phyloP scores from a whole-genome alignment of 2,888 invertebrate genomes.

The Nemotelus nigrinus region DNA sequence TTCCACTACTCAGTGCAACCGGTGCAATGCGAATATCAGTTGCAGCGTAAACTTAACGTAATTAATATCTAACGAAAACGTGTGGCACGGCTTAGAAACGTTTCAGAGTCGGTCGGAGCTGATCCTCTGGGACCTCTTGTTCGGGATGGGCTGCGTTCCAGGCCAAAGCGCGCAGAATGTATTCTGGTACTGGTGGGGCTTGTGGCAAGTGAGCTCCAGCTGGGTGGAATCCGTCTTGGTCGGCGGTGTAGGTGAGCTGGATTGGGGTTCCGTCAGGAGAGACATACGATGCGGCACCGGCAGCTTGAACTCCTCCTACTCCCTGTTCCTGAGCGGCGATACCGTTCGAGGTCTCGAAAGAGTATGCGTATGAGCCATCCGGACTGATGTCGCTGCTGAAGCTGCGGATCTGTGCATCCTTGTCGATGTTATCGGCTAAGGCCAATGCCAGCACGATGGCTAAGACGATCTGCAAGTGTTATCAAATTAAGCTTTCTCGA shows the following conservation, averaged over 20 bases:
- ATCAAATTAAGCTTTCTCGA: background rate
- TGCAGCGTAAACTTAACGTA: too few relatives aligned
- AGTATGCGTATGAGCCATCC: slow-evolving; percentile 65
- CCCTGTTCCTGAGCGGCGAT: slow-evolving; percentile 70
- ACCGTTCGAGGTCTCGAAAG: slow-evolving; percentile 71
- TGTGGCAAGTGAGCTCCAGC: slow-evolving; percentile 38
- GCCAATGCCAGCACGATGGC: slow-evolving; percentile 54
- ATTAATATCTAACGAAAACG: too few relatives aligned
- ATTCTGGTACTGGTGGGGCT: slow-evolving; percentile 37
- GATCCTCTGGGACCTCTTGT: slow-evolving; percentile 39
- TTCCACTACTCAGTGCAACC: too few relatives aligned
- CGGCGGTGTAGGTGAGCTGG: slow-evolving; percentile 38
- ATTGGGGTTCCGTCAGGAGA: slow-evolving; percentile 52
- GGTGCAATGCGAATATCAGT: too few relatives aligned
- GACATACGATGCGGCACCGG: slow-evolving; percentile 65
- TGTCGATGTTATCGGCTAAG: slow-evolving; percentile 58
- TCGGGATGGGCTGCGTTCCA: slow-evolving; percentile 40
- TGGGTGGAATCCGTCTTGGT: slow-evolving; percentile 39
- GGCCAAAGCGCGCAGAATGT: slow-evolving; percentile 30
- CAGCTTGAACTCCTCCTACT: slow-evolving; percentile 67
- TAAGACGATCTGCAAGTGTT: slow-evolving; percentile 54
- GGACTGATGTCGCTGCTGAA: slow-evolving; percentile 52
- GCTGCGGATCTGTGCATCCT: slow-evolving; percentile 55
- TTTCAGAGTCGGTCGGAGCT: slow-evolving; percentile 38
- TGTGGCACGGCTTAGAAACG: slow-evolving; percentile 4